Evolutionary conservation across 2,888 invertebrate genomes (phyloP).

Genomic region (Oeneis ivallda): DNA sequence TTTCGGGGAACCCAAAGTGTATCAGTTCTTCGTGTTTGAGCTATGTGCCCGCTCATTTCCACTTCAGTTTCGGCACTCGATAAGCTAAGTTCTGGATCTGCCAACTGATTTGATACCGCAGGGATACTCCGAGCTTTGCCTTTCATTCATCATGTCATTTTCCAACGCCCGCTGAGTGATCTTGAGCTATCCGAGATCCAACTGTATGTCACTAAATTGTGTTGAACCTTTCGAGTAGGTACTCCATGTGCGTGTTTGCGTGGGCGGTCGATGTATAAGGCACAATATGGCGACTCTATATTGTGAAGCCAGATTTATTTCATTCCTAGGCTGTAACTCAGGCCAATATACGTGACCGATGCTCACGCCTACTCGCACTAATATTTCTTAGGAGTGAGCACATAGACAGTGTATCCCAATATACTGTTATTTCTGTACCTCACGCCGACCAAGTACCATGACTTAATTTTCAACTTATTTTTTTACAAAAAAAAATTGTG

Average conservation of each 20-base stretch:
- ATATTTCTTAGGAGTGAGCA: conserved; percentile 27
- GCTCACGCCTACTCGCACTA: conserved; percentile 65
- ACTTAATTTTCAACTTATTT: background rate
- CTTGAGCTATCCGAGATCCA: background rate
- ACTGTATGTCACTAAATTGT: conserved; percentile 1
- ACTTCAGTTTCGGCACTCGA: too few species aligned
- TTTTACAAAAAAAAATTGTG: background rate
- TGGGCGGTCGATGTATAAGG: conserved; percentile 59
- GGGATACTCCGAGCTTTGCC: too few species aligned
- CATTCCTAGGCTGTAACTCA: conserved; percentile 71
- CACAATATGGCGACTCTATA: conserved; percentile 44
- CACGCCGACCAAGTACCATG: background rate
- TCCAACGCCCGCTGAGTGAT: too few species aligned
- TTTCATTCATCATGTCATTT: too few species aligned
- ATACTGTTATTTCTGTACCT: conserved; percentile 7
- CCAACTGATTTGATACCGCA: too few species aligned
- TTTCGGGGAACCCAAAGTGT: too few species aligned
- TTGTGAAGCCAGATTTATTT: conserved; percentile 69
- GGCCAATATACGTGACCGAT: conserved; percentile 77
- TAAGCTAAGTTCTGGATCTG: too few species aligned
- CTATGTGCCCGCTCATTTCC: too few species aligned
- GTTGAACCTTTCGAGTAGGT: background rate
- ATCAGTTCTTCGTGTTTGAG: too few species aligned
- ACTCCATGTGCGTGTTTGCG: conserved; percentile 48
- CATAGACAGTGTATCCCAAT: conserved; percentile 15